Evolutionary conservation across 2,888 invertebrate species (phyloP).

Genomic region (Dusona sp.): DNA sequence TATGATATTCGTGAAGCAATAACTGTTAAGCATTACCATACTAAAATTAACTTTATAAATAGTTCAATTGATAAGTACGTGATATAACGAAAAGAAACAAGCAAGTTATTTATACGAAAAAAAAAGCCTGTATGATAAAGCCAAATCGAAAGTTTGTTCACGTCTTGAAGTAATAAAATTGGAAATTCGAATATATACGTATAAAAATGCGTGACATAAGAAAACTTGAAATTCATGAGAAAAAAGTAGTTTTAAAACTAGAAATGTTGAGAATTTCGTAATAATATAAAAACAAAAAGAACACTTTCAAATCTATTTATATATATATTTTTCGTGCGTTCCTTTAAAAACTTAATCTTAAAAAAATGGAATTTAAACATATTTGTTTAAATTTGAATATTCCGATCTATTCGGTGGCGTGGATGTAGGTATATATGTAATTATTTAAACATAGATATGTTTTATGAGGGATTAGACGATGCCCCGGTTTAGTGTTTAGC

Average conservation of each 20-base stretch:
- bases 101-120: background rate
- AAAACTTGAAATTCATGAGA: background rate
- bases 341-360: too few species aligned
- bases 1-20: too few species aligned
- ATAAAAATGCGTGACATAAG: background rate
- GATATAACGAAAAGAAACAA: background rate
- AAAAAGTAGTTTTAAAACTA: background rate
- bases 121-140: background rate
- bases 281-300: background rate
- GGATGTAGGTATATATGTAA: background rate
- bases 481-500: constrained; percentile 44
- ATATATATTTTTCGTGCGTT: too few species aligned
- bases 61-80: background rate
- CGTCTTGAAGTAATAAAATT: background rate
- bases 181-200: background rate
- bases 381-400: background rate
- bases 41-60: background rate
- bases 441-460: background rate
- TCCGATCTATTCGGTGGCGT: background rate
- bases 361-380: background rate
- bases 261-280: background rate
- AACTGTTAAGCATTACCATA: too few species aligned
- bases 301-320: too few species aligned
- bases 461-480: constrained; percentile 24
- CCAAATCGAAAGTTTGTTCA: background rate